Evolutionary conservation across 2,888 invertebrate genomes (phyloP).

Genomic region (Chromoteleia sp.): DNA sequence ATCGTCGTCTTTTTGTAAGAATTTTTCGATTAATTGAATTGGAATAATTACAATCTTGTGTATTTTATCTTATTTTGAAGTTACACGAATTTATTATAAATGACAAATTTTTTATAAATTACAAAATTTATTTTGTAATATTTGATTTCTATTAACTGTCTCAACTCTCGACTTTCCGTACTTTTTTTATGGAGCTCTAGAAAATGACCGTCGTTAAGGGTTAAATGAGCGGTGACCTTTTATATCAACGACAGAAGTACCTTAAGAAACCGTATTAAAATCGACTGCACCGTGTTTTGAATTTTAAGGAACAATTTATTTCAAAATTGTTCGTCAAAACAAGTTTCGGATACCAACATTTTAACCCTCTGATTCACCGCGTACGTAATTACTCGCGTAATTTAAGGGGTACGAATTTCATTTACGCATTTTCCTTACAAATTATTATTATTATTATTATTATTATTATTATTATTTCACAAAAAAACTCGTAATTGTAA

Average conservation of each 20-base stretch:
- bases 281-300: conserved; percentile 53
- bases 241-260: conserved; percentile 39
- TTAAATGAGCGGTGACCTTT: conserved; percentile 53
- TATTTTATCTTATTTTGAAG: no score
- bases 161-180: conserved; percentile 15
- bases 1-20: no score
- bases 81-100: no score
- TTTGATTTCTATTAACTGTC: no score
- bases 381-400: background rate
- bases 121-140: no score
- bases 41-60: no score
- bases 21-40: no score
- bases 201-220: conserved; percentile 50
- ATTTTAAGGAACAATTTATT: conserved; percentile 50
- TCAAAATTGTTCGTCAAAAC: conserved; percentile 13
- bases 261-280: conserved; percentile 48
- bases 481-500: no score
- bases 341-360: background rate
- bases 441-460: no score
- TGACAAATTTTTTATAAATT: no score
- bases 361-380: background rate
- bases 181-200: conserved; percentile 42
- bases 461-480: no score
- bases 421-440: no score
- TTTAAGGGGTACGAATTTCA: conserved; percentile 3